Base-by-base conservation (phyloP, 2,113 vertebrate species). In the Telmatochromis bifrenatus region DNA sequence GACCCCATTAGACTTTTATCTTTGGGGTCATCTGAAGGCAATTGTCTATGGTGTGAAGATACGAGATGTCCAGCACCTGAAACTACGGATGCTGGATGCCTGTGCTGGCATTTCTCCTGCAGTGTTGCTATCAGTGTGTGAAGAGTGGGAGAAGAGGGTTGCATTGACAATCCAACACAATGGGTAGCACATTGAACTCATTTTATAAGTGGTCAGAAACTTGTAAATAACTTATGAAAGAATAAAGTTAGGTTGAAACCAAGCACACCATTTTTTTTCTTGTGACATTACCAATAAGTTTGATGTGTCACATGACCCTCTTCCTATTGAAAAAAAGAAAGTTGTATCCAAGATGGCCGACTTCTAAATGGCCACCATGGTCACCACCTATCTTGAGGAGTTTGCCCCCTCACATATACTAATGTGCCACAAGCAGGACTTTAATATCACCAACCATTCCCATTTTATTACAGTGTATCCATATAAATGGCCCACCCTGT, bases 381-480 rank as follows among this genome's bases (percentile, higher is more conserved):
- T 54, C n/a, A 54, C 51, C 51, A 54, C 10, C 53, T 1, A 23
- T 54, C 53, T 23, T 4, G 53, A 54, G 10, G 53, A 54, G 53
- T 23, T 54, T 54, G 10, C 4, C 53, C 1, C 53, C 53, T 54
- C 53, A 54, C 53, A 54, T 54, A 23, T 54, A 54, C n/a, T 54
- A 54, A 54, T 55, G n/a, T 55, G 53, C 53, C 0, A 55, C 10
- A 55, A 55, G 23, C n/a, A 55, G 0, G 53, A 55, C 53, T 55
- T 55, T 55, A 23, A 55, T 55, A 55, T 55, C 21, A 23, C 0
- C 6, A 55, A 23, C 6, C 4, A 55, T 55, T 55, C 21, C 53
- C 21, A 55, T 23, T 0, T 55, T 55, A 55, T 55, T 55, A 55
- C 1, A 0, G 53, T 55, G 21, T 23, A 55, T 55, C 53, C 21